A percentile compares a stretch with the other conserved stretches of the same genome.
phyloP scores from a whole-genome alignment of 2,888 invertebrate species.

The Arge pagana region DNA sequence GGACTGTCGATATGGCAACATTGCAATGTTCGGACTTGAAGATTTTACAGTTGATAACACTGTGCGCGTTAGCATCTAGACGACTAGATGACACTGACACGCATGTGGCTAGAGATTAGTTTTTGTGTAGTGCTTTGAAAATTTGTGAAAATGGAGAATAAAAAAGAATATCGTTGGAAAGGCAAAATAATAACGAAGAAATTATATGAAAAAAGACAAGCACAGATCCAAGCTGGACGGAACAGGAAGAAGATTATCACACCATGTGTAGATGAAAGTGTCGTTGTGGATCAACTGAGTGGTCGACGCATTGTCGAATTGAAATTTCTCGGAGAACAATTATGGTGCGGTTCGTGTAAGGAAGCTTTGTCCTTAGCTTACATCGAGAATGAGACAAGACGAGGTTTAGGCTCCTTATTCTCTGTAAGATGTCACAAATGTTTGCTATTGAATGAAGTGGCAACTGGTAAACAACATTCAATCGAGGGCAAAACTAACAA shows the following conservation, averaged over 20 bases:
- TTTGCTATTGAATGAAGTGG: background rate
- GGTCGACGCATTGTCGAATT: slow-evolving; percentile 24
- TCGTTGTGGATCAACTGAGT: background rate
- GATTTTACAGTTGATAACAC: too few species aligned
- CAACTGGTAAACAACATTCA: background rate
- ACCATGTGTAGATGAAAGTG: background rate
- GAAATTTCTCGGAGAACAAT: slow-evolving; percentile 22
- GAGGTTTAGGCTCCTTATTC: background rate
- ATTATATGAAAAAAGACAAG: background rate
- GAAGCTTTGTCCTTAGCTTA: slow-evolving; percentile 24
- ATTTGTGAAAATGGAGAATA: too few species aligned
- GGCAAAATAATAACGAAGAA: background rate
- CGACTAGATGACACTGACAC: too few species aligned
- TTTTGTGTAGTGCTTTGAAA: too few species aligned
- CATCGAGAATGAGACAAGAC: slow-evolving; percentile 24
- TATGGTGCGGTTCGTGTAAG: slow-evolving; percentile 28
- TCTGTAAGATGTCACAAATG: background rate
- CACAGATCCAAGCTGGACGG: too few species aligned
- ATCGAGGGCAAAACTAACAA: too few species aligned
- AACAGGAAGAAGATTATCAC: background rate
- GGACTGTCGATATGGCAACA: too few species aligned
- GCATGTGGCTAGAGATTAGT: too few species aligned
- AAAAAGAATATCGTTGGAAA: too few species aligned
- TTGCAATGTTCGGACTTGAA: too few species aligned
- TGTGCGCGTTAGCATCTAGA: too few species aligned